Base-by-base conservation (phyloP, 37 sponge, comb jelly and placozoan genomes). In the Mnemiopsis leidyi region DNA sequence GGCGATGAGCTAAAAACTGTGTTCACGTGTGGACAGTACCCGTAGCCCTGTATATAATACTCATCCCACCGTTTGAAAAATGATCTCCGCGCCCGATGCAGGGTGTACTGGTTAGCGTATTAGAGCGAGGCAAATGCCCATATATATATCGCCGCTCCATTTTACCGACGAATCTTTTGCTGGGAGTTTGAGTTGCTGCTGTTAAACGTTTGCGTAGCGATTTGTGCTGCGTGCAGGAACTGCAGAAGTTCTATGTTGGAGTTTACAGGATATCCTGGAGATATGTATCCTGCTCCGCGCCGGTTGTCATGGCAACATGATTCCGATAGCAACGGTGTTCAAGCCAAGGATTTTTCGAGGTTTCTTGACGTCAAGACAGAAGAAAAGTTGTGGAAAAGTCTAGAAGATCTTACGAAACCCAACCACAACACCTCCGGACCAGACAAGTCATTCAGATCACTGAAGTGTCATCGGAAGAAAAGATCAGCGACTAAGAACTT, bases 381-480 rank as follows among this genome's bases (percentile, higher is more conserved):
- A 32, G 32, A 28, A 36, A 77, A 77, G 23, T n/a, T 85, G 39
- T 85, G 90, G 90, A 85, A 85, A 37, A 85, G 90, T 26, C 61
- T 85, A 37, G 90, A 40, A 32, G 61, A 85, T 26, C 35, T 85
- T 40, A 28, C 90, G 24, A 32, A 26, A 32, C 32, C 61, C 5
- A 13, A 48, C 61, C 5, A 5, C 5, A 13, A 5, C 61, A 48
- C 9, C 13, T 48, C 61, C 61, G 13, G 9, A 18, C n/a, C n/a
- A n/a, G 61, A 48, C 5, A 48, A 48, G 13, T 48, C 61, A 18
- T 48, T 48, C 61, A 5, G 61, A 13, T 5, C 5, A 5, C 61
- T 48, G 61, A 48, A 48, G 13, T 48, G 61, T 48, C 5, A 48
- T 18, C 61, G 61, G 61, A 13, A 13, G 61, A 48, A 48, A 13